Base-by-base conservation (phyloP, 1,140 invertebrate genomes). In the Microplitis mediator region DNA sequence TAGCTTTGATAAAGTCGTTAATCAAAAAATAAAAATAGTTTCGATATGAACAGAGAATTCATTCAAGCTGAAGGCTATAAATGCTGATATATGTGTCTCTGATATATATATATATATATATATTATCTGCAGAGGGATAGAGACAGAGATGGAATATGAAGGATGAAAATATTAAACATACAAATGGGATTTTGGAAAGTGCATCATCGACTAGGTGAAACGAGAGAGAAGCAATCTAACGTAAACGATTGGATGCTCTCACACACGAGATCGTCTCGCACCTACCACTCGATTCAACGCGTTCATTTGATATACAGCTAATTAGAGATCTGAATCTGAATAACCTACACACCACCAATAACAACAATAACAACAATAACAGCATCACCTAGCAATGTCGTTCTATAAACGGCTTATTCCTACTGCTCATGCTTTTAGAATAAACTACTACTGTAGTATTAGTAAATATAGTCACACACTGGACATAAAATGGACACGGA, bases 271-370 rank as follows among this genome's bases (percentile, higher is more conserved):
- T 11, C 54, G 65, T 13, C 45, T 16, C 54, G 32, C 9, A 14
- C 52, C 45, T 14, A 36, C 54, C 61, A 66, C 65, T 54, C 73
- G 61, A 23, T 32, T 74, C 65, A 76, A 76, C 67, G 76, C 69
- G 75, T 82, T 79, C 78, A 79, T 80, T 85, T 85, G 82, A 84
- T 82, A 78, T 79, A 82, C 76, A 81, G 79, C 79, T 86, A 85
- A 86, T 85, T 83, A 81, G 78, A 82, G 82, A 85, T 83, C 78
- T 74, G 78, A 84, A 81, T 85, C 81, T 82, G 67, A 65, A 65
- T 60, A 58, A 60, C 70, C 36, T 16, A 14, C 50, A 45, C 39
- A 36, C 60, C 14, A 60, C 71, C 61, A 52, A 56, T 71, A 62
- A 60, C 52, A 32, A 6, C 67, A 23, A 23, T 23, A 23, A 45